phyloP scores from a whole-genome alignment of 2,888 invertebrate species.

The Scrobipalpa costella region DNA sequence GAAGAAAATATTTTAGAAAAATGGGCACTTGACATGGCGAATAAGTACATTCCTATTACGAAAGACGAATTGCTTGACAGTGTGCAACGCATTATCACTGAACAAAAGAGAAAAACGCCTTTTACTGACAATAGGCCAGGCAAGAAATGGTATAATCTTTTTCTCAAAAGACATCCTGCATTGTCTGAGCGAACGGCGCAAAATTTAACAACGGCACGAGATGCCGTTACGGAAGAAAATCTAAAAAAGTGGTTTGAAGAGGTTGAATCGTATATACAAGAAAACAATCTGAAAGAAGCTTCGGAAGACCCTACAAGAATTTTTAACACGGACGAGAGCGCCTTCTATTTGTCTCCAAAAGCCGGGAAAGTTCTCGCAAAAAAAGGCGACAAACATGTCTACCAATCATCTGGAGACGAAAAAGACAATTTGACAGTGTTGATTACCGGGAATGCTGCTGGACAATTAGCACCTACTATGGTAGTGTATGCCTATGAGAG shows the following conservation, averaged over 20 bases:
- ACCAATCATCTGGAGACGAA: constrained; percentile 36
- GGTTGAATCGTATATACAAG: constrained; percentile 35
- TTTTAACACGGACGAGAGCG: constrained; percentile 44
- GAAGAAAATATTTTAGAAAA: constrained; percentile 23
- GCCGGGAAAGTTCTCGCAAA: constrained; percentile 40
- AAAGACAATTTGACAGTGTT: constrained; percentile 42
- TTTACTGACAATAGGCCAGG: no score
- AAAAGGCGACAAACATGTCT: constrained; percentile 41
- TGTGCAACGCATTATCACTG: constrained; percentile 23
- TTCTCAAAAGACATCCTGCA: constrained; percentile 38
- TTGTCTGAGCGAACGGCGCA: constrained; percentile 38
- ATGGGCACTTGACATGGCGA: constrained; percentile 18
- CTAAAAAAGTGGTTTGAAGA: constrained; percentile 41
- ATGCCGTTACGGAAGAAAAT: constrained; percentile 38
- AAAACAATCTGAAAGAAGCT: constrained; percentile 24
- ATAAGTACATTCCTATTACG: constrained; percentile 21
- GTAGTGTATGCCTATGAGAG: constrained; percentile 42
- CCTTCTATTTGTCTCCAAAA: constrained; percentile 41
- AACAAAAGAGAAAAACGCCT: constrained; percentile 18
- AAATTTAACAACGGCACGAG: constrained; percentile 39
- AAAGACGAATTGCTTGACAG: constrained; percentile 25
- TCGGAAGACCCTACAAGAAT: constrained; percentile 38
- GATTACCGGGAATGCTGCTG: constrained; percentile 44
- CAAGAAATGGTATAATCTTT: constrained; percentile 42
- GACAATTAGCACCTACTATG: constrained; percentile 43